Base-by-base conservation (phyloP, 1,140 invertebrate species). In the Leptopilina clavipes region DNA sequence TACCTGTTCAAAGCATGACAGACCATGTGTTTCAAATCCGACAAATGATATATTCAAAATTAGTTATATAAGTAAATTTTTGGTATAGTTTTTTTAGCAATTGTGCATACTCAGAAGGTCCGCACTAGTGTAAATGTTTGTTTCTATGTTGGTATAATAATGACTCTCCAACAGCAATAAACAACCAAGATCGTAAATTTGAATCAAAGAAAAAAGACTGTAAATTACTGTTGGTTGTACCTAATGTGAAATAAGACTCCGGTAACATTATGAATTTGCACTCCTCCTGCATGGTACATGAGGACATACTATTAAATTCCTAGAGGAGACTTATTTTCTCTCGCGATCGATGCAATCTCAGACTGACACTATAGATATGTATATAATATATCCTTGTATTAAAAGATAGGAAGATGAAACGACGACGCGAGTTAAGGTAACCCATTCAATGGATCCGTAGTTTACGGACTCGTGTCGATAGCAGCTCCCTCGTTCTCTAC, bases 321-420 rank as follows among this genome's bases (percentile, higher is more conserved):
- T 65, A 65, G 59, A 65, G 19, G 25, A 65, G 59, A 31, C 59
- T 65, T 31, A 65, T 65, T 65, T 65, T 37, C 59, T 65, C 59
- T 37, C 25, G 19, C 59, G 59, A 65, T 65, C 59, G 59, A 65
- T 65, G 59, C 59, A 65, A 65, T 65, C 59, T 65, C 22, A 25
- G 19, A 10, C 25, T 65, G 59, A 65, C 59, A 65, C 25, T 65
- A 65, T n/a, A 65, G 25, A 52, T 52, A 52, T n/a, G n/a, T n/a
- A n/a, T n/a, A n/a, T n/a, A n/a, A n/a, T 52, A 52, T 52, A 17
- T 40, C 5, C 9, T 8, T 9, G 48, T 52, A 52, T 17, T 5
- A 48, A n/a, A n/a, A 9, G 11, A 65, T 11, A 22, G 19, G 59
- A 31, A 31, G 12, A 31, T 31, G 59, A 25, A 31, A 65, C 59